phyloP scores from a whole-genome alignment of 2,888 invertebrate genomes.

The Hypomecis atomaria region DNA sequence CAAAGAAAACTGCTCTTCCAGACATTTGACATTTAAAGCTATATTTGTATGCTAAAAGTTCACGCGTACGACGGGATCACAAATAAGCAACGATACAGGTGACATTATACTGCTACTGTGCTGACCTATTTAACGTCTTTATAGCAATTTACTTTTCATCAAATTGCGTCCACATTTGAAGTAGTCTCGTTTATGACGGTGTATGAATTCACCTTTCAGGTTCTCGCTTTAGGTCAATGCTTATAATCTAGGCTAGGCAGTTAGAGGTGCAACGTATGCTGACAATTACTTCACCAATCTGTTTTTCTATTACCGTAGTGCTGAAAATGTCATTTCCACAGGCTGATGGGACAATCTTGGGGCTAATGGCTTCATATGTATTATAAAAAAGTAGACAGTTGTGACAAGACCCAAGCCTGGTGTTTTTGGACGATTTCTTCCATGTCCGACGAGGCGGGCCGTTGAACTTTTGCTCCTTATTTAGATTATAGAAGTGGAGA shows the following conservation, averaged over 20 bases:
- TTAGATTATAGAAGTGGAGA: slow-evolving; percentile 82
- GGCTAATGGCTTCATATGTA: slow-evolving; percentile 17
- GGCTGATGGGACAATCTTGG: background rate
- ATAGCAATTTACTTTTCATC: slow-evolving; percentile 37
- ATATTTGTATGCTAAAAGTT: slow-evolving; percentile 55
- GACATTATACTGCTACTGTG: slow-evolving; percentile 52
- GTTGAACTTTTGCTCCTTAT: slow-evolving; percentile 84
- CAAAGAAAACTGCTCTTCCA: slow-evolving; percentile 64
- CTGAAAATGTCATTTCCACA: background rate
- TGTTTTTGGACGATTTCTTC: slow-evolving; percentile 68
- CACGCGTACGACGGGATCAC: slow-evolving; percentile 34
- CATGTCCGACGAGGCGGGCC: slow-evolving; percentile 70
- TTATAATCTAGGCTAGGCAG: background rate
- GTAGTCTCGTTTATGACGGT: slow-evolving; percentile 23
- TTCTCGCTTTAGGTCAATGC: slow-evolving; percentile 14
- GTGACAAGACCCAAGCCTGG: slow-evolving; percentile 41
- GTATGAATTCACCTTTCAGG: slow-evolving; percentile 15
- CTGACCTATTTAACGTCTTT: slow-evolving; percentile 63
- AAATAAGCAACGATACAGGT: slow-evolving; percentile 51
- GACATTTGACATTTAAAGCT: slow-evolving; percentile 62
- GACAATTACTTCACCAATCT: background rate
- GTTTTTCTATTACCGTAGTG: background rate
- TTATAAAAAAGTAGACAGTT: slow-evolving; percentile 38
- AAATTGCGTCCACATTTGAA: slow-evolving; percentile 28
- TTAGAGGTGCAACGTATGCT: background rate